Evolutionary conservation across 2,797 vertebrate species (phyloP).

Genomic region (Potorous gilbertii): DNA sequence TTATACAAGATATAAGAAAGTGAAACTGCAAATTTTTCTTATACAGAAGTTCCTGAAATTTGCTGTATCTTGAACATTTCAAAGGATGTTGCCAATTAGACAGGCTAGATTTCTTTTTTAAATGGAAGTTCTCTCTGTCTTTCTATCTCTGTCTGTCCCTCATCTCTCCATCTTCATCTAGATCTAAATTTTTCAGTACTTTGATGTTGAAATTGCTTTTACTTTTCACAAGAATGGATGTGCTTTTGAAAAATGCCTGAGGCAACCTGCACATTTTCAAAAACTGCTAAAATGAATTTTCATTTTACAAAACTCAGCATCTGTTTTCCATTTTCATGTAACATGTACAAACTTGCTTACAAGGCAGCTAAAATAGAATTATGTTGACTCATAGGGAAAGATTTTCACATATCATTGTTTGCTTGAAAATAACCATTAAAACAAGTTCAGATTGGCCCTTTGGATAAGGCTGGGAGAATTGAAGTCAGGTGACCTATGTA

Average conservation of each 20-base stretch:
- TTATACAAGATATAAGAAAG: neutral
- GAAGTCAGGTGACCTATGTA: neutral
- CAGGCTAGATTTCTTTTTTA: neutral
- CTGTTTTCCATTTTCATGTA: conserved; percentile 81
- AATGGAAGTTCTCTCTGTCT: neutral
- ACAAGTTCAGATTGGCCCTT: conserved; percentile 14
- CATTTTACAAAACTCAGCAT: conserved; percentile 73
- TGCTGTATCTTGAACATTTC: neutral
- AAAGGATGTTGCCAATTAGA: neutral
- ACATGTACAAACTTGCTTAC: conserved; percentile 79
- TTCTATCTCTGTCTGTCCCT: neutral
- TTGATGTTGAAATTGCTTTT: conserved; percentile 48
- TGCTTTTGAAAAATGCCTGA: conserved; percentile 53
- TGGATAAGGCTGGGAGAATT: neutral
- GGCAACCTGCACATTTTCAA: conserved; percentile 52
- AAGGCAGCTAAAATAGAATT: conserved; percentile 74
- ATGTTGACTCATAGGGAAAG: conserved; percentile 76
- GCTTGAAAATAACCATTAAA: conserved; percentile 54
- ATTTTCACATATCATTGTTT: conserved; percentile 70
- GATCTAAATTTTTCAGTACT: neutral
- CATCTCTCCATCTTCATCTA: neutral
- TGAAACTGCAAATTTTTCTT: neutral
- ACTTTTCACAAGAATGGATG: conserved; percentile 46
- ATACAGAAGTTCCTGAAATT: neutral
- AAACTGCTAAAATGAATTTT: conserved; percentile 67